Conservation (phyloP, 1,140 invertebrate species). For the Ostrea edulis region DNA sequence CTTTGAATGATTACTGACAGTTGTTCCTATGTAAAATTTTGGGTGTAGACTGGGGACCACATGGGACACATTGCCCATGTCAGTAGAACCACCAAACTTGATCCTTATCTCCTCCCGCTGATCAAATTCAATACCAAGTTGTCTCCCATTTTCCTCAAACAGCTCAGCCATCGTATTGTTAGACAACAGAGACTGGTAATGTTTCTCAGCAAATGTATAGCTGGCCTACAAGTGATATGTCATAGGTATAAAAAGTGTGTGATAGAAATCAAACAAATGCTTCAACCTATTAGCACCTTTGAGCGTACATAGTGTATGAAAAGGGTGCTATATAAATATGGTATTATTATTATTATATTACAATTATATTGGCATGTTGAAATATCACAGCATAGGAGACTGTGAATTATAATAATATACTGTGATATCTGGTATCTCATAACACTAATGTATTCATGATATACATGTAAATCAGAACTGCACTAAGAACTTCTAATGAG, state of each 20-base stretch:
- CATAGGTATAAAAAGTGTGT: not conserved
- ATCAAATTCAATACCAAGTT: slow-evolving; percentile 57
- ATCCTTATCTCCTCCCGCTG: slow-evolving; percentile 20
- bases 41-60: slow-evolving; percentile 78
- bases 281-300: no score
- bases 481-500: no score
- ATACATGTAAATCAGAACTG: no score
- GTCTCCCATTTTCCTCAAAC: slow-evolving; percentile 65
- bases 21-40: slow-evolving; percentile 70
- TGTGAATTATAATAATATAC: no score
- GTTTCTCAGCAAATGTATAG: slow-evolving; percentile 52
- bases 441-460: no score
- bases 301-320: no score
- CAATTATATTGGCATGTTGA: no score
- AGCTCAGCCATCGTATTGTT: slow-evolving; percentile 64
- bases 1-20: slow-evolving; percentile 70
- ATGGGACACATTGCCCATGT: slow-evolving; percentile 78
- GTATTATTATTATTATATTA: no score
- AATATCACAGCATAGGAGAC: no score
- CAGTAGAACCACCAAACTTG: slow-evolving; percentile 65
- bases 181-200: slow-evolving; percentile 61
- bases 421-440: no score
- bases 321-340: no score
- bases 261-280: no score
- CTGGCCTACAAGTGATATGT: slow-evolving; percentile 47